Evolutionary conservation across 2,888 invertebrate species (phyloP).

Genomic region (Meandrusa payeni): DNA sequence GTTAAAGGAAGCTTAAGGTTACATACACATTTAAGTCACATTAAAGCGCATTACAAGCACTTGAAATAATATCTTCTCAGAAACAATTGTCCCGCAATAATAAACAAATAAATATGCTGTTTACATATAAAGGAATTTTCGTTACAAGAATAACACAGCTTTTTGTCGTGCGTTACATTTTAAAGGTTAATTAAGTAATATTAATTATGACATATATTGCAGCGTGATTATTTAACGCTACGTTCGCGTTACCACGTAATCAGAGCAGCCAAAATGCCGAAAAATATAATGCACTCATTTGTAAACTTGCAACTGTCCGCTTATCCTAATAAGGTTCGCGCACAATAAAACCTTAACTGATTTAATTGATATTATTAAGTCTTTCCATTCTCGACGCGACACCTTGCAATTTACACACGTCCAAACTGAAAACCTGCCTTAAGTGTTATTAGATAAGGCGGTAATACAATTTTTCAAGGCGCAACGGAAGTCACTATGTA

Average conservation of each 20-base stretch:
- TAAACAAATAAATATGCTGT: slow-evolving; percentile 5
- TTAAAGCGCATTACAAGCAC: too few species aligned
- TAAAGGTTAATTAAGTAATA: slow-evolving; percentile 24
- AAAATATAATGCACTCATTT: slow-evolving; percentile 35
- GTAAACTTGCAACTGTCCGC: slow-evolving; percentile 37
- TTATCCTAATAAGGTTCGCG: slow-evolving; percentile 35
- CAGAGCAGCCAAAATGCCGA: slow-evolving; percentile 34
- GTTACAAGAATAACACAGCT: slow-evolving; percentile 3
- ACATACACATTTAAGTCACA: too few species aligned
- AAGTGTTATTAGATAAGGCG: slow-evolving; percentile 30
- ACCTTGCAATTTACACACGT: slow-evolving; percentile 33
- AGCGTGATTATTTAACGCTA: slow-evolving; percentile 10
- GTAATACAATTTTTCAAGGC: slow-evolving; percentile 20
- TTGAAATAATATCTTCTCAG: background rate
- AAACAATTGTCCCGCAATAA: slow-evolving; percentile 1
- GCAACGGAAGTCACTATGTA: slow-evolving; percentile 32
- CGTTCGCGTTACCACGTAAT: slow-evolving; percentile 16
- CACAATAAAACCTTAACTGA: slow-evolving; percentile 64
- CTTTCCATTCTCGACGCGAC: slow-evolving; percentile 53
- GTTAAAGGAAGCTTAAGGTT: too few species aligned
- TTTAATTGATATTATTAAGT: slow-evolving; percentile 69
- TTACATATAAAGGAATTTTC: slow-evolving; percentile 8
- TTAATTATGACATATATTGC: slow-evolving; percentile 24
- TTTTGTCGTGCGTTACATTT: slow-evolving; percentile 15
- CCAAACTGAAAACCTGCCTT: slow-evolving; percentile 35